Conservation (phyloP, 2,113 vertebrate genomes). For the Corythornis madagascariensis region DNA sequence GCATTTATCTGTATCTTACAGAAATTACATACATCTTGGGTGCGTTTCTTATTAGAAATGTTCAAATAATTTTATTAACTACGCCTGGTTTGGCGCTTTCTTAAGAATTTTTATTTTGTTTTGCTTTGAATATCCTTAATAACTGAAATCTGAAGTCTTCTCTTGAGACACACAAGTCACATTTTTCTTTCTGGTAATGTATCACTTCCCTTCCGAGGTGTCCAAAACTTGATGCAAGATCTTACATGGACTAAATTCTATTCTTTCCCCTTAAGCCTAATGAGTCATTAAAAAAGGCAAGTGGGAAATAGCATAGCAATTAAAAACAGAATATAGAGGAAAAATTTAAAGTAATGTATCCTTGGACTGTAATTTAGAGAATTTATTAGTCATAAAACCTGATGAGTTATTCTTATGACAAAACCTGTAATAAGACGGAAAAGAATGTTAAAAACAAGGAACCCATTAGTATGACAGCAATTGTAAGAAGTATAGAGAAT, state of each 20-base stretch:
- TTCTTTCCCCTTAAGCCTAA: constrained; percentile 64
- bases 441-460: constrained; percentile 38
- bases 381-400: constrained; percentile 64
- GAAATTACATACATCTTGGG: not conserved
- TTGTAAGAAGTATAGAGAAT: constrained; percentile 4
- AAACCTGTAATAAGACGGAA: constrained; percentile 34
- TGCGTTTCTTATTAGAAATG: not conserved
- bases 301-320: constrained; percentile 62
- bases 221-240: constrained; percentile 9
- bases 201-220: not conserved
- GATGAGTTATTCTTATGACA: constrained; percentile 70
- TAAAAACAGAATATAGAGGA: constrained; percentile 47
- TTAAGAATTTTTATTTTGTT: not conserved
- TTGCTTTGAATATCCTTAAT: not conserved
- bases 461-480: constrained; percentile 29
- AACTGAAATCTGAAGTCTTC: not conserved
- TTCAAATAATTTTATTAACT: not conserved
- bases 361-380: constrained; percentile 68
- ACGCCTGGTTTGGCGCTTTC: not conserved
- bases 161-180: not conserved
- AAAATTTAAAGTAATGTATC: constrained; percentile 67
- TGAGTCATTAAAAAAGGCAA: constrained; percentile 53
- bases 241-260: constrained; percentile 20
- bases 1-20: not conserved
- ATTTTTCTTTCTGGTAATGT: not conserved